These are phyloP conservation scores for Monodelphis domestica DNA, from an alignment of 2,797 vertebrate genomes.

Conservation along the genomic window DNA sequence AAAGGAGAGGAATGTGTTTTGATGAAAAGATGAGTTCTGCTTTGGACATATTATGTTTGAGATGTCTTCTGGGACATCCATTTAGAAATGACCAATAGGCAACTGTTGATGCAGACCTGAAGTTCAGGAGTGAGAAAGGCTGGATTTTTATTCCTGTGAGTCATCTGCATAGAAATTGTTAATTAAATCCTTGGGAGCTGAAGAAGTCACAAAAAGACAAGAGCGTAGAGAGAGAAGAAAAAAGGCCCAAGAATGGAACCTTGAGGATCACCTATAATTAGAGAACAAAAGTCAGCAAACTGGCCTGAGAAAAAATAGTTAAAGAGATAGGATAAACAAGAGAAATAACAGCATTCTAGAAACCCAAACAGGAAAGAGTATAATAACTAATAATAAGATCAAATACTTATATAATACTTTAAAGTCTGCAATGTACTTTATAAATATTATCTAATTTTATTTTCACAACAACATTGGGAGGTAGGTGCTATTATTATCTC, in stretches of 20 bases:
- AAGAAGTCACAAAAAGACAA: not conserved
- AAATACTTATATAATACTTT: slow-evolving; percentile 6
- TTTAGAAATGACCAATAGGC: not conserved
- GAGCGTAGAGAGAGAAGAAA: not conserved
- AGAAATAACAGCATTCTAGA: not conserved
- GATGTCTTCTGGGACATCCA: not conserved
- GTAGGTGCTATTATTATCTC: not conserved
- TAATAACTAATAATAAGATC: not conserved
- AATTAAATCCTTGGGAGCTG: not conserved
- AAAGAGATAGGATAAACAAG: not conserved
- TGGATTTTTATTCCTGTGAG: not conserved
- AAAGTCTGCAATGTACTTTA: not conserved
- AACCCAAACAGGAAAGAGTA: not conserved
- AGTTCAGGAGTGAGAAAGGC: not conserved
- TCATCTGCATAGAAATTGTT: not conserved
- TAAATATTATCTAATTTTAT: not conserved
- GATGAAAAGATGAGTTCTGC: not conserved
- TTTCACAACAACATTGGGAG: not conserved
- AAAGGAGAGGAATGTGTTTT: not conserved
- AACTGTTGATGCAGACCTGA: not conserved
- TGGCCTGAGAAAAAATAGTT: not conserved
- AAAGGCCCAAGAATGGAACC: not conserved
- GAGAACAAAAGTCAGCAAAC: not conserved
- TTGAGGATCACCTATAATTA: not conserved
- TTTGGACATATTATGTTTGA: not conserved